Conservation (phyloP, 2,888 invertebrate species). For the Drosophila hawaiiensis region DNA sequence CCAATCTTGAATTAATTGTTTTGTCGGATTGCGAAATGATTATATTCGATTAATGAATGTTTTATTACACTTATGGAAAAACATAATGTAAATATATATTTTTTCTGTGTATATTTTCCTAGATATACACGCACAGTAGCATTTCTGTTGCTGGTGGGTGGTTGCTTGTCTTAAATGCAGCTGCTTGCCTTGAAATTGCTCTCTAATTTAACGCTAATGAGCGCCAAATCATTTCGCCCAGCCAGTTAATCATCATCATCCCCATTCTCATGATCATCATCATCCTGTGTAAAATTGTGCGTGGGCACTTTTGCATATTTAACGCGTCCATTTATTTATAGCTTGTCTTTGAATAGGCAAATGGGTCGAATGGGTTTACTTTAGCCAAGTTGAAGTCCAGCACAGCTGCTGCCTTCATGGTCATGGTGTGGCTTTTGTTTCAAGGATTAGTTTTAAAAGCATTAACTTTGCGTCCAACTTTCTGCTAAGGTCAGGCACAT, state of each 20-base stretch:
- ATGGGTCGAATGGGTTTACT: not conserved
- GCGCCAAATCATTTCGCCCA: conserved; percentile 67
- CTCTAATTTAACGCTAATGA: conserved; percentile 79
- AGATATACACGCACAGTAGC: conserved; percentile 20
- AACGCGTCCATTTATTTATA: conserved; percentile 53
- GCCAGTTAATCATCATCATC: conserved; percentile 29
- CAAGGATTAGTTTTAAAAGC: conserved; percentile 57
- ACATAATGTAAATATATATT: not conserved
- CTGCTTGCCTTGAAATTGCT: conserved; percentile 62
- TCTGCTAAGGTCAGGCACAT: conserved; percentile 49
- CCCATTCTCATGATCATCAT: conserved; percentile 6
- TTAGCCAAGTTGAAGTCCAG: conserved; percentile 32
- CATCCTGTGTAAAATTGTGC: conserved; percentile 26
- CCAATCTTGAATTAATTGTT: too few relatives aligned
- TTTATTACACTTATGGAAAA: not conserved
- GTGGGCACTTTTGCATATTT: conserved; percentile 55
- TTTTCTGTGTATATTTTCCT: conserved; percentile 16
- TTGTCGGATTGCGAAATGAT: not conserved
- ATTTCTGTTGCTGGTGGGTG: conserved; percentile 18
- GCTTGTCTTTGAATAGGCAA: conserved; percentile 17
- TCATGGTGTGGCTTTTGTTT: conserved; percentile 52
- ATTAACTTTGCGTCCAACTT: conserved; percentile 53
- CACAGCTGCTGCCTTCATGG: conserved; percentile 25
- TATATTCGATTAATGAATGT: not conserved
- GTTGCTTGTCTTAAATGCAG: conserved; percentile 39